These are phyloP conservation scores for Delichon dasypus DNA, from an alignment of 2,797 vertebrate genomes.

Conservation along the genomic window DNA sequence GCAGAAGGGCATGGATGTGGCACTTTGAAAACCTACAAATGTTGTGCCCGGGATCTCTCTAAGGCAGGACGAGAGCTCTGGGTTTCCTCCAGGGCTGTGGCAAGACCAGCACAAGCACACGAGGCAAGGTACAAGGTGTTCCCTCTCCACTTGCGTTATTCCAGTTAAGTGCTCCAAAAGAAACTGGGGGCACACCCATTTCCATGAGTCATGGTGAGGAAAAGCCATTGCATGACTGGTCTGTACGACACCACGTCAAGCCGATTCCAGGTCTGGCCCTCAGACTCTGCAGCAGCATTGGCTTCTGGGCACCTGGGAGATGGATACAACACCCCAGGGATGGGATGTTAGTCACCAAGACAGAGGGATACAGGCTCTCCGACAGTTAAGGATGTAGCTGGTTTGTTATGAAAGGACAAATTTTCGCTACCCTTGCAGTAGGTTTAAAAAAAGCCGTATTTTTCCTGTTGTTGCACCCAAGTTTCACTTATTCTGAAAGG, in stretches of 20 bases:
- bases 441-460: not conserved
- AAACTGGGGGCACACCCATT: not conserved
- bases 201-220: not conserved
- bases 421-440: not conserved
- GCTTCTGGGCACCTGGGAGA: not conserved
- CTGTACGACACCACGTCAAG: not conserved
- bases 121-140: not conserved
- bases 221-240: not conserved
- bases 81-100: not conserved
- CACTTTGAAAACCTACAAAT: not conserved
- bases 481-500: not conserved
- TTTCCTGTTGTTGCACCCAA: not conserved
- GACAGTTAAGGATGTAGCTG: not conserved
- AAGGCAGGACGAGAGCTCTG: not conserved
- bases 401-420: not conserved
- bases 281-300: not conserved
- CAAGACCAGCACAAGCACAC: not conserved
- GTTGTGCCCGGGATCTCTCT: not conserved
- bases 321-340: not conserved
- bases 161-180: not conserved
- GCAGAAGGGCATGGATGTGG: not conserved
- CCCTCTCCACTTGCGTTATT: not conserved
- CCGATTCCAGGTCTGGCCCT: not conserved
- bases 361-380: not conserved
- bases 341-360: not conserved